phyloP scores from a whole-genome alignment of 2,797 vertebrate genomes.

The Dermochelys coriacea region DNA sequence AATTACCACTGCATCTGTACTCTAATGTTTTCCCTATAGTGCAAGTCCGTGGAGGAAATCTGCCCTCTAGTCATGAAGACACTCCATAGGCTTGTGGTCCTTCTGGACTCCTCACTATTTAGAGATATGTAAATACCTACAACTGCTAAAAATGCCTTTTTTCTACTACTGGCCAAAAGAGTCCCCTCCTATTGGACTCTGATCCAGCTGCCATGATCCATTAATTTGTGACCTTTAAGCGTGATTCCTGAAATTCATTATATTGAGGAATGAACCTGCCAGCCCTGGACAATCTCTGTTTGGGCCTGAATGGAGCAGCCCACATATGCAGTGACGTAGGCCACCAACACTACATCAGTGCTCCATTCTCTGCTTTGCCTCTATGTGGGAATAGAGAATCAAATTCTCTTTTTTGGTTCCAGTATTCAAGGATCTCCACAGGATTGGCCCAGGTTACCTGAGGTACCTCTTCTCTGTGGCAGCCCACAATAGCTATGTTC shows the following conservation, averaged over 20 bases:
- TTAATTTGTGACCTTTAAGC: background rate
- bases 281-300: background rate
- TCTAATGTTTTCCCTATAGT: background rate
- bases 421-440: background rate
- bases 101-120: background rate
- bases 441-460: background rate
- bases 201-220: background rate
- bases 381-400: background rate
- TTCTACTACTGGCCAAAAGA: background rate
- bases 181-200: background rate
- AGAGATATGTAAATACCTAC: background rate
- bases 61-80: background rate
- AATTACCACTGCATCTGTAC: background rate
- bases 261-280: rapidly evolving
- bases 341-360: background rate
- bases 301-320: rapidly evolving
- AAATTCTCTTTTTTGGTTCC: background rate
- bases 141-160: background rate
- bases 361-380: background rate
- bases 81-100: background rate
- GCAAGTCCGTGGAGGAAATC: background rate
- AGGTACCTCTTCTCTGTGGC: background rate
- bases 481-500: background rate
- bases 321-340: background rate
- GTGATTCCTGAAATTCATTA: background rate